Percentiles rank a stretch among this genome's conserved stretches.
Conservation (phyloP, 2,797 vertebrate species). For the Hapalemur alaotrensis region DNA sequence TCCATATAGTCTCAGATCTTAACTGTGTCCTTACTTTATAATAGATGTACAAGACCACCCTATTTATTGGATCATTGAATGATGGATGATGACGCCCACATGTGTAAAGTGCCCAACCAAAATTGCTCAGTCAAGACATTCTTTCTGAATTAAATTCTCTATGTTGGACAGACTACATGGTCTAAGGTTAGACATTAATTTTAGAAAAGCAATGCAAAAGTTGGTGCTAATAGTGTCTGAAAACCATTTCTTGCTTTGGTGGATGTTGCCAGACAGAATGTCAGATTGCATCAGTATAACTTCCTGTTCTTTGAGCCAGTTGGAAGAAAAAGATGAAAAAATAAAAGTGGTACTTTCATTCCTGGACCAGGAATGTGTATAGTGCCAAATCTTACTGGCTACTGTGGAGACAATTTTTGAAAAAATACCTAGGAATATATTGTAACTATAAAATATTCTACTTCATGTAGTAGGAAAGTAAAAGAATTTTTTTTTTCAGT, state of each 20-base stretch:
- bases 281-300: neutral
- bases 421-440: neutral
- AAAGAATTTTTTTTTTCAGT: neutral
- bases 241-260: conserved; percentile 12
- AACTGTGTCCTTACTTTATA: neutral
- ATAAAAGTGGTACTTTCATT: neutral
- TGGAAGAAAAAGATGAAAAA: neutral
- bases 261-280: neutral
- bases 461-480: neutral
- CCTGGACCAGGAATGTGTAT: neutral
- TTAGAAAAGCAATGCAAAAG: conserved; percentile 28
- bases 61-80: neutral
- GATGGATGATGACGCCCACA: neutral
- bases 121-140: neutral
- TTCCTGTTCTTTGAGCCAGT: neutral
- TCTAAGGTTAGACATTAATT: conserved; percentile 4
- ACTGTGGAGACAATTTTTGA: neutral
- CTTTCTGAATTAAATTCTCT: neutral
- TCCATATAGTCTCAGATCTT: neutral
- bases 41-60: neutral
- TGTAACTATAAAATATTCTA: neutral
- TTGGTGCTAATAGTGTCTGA: neutral
- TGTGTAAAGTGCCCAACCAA: neutral
- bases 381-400: neutral
- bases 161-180: neutral